Evolutionary conservation across 1,140 invertebrate genomes (phyloP), one percentile per base, ranked within the genome.

Genomic region (Linepithema humile): DNA sequence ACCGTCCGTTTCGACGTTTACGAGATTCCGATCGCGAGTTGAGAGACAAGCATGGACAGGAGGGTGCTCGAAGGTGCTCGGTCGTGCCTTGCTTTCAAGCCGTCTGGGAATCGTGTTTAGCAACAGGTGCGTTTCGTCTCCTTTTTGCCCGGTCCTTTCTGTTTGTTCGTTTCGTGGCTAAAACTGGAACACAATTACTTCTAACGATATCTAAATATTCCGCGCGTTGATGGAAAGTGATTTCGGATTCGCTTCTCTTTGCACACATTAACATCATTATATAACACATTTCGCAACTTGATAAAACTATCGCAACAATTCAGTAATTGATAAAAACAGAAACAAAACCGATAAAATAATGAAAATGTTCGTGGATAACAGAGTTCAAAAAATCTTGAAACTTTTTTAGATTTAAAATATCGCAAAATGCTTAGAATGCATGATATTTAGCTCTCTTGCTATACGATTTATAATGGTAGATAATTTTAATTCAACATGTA

Each of bases 91-190:
- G 67, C 60, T 82, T 72, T 60, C 69, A n/a, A 70, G 50, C 59
- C 23, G 67, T 72, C 67, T 57, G 45, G 38, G 29, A 73, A 40
- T 43, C 45, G 70, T 57, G 72, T 83, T 65, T 83, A 83, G 82
- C 82, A 83, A 83, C 82, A 83, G 82, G 82, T 83, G 82, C 72
- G 45, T 75, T 55, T 60, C 82, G 59, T 83, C 80, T 73, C 29
- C 70, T 35, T 57, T 74, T 38, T 70, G 32, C 29, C 23, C 26
- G 64, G 64, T 80, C 10, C 50, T 70, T 55, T 40, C 48, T 57
- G 48, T 40, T 78, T 67, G 75, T 69, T 53, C 75, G 20, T 53
- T 69, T 69, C 48, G 48, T 48, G 9, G 75, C 23, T 69, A 40
- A 70, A 80, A 80, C 35, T 57, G 64, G 35, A 80, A 43, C 64